A percentile compares a stretch with the other conserved stretches of the same genome.
Conservation (phyloP, 2,113 vertebrate species). For the Austrofundulus limnaeus region DNA sequence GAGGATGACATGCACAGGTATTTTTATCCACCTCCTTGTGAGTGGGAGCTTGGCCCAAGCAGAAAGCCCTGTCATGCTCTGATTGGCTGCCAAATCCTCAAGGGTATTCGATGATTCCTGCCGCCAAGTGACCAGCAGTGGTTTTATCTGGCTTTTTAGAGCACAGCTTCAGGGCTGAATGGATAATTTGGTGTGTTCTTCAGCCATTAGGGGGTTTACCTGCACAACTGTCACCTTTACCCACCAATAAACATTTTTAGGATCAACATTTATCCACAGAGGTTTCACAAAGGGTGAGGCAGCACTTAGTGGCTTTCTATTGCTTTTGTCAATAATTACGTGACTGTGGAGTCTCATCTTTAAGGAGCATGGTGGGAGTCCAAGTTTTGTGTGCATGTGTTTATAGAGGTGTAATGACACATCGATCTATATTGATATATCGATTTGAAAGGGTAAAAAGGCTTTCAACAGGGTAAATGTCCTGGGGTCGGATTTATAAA, state of each 20-base stretch:
- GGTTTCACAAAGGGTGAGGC: too few species aligned
- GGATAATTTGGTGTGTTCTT: conserved; percentile 25
- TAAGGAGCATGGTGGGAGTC: neutral
- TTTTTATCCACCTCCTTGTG: conserved; percentile 62
- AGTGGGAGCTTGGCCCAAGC: conserved; percentile 32
- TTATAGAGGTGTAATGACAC: too few species aligned
- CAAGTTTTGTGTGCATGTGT: too few species aligned
- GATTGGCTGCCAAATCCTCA: conserved; percentile 59
- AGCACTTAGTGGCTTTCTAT: neutral
- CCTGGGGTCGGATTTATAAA: too few species aligned
- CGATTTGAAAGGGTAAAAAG: too few species aligned
- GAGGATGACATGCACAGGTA: conserved; percentile 49
- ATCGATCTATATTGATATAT: too few species aligned
- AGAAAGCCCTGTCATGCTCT: conserved; percentile 41
- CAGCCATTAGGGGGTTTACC: neutral
- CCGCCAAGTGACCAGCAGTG: conserved; percentile 43
- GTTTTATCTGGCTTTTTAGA: conserved; percentile 38
- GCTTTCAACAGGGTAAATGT: too few species aligned
- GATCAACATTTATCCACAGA: neutral
- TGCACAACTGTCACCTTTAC: neutral
- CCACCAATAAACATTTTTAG: neutral
- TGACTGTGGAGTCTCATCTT: neutral
- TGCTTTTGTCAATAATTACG: neutral
- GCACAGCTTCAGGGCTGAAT: conserved; percentile 31
- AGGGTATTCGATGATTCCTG: conserved; percentile 42